Base-by-base conservation (phyloP, 2,888 invertebrate species). In the Adelphocoris suturalis region DNA sequence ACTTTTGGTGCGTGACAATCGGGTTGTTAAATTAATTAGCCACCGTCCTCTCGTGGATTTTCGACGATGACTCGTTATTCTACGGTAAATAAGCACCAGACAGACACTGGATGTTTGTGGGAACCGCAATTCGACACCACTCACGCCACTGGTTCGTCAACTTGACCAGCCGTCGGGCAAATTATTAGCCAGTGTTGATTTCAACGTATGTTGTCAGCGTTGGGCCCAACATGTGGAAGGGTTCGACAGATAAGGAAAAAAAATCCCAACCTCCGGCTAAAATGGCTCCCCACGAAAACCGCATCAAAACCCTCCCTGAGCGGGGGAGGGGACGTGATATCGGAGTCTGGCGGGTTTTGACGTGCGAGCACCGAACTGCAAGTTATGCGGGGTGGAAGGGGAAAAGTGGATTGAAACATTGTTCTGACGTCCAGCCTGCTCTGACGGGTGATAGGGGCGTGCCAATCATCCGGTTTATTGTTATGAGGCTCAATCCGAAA, bases 381-480 rank as follows among this genome's bases (percentile, higher is more conserved):
- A 23, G 68, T 68, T 68, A 68, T 9, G 23, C 11, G 12, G 23
- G 11, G 11, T 5, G 68, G 68, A 11, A 12, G 27, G 19, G 68
- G 5, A 12, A 61, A 61, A 61, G n/a, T 68, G 68, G 68, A 68
- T 23, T 68, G 68, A 68, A 68, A 68, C 68, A 68, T 68, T 68
- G 68, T 68, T 68, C 27, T 27, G 68, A 68, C 68, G 68, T 13
- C 23, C 7, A 23, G 11, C 68, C n/a, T 23, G 68, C 23, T 68
- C 7, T 23, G 68, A 68, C 68, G 68, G n/a, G 68, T 68, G 68
- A 68, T 68, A 68, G 68, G 68, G 13, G 68, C 68, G 68, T 68
- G 68, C 68, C 68, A 68, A 68, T 68, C 68, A 68, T 68, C 68
- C 68, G 68, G 68, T 68, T 68, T 68, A 68, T 68, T 68, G 68